phyloP scores from a whole-genome alignment of 2,797 vertebrate genomes.

The Serranus cabrilla region DNA sequence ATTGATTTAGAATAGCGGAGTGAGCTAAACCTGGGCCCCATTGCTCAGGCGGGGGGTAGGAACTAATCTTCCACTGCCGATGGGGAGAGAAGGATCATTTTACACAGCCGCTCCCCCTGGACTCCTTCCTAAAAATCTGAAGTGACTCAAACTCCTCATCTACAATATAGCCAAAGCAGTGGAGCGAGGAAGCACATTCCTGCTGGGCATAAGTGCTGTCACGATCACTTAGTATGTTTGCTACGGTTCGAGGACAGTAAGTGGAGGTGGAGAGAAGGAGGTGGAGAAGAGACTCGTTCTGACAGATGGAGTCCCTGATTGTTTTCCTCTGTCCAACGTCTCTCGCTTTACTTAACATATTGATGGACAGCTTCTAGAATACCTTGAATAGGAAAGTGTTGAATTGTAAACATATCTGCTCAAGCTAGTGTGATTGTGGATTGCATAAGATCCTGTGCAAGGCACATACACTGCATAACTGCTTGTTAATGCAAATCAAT shows the following conservation, averaged over 20 bases:
- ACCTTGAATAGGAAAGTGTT: conserved; percentile 2
- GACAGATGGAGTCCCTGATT: conserved; percentile 58
- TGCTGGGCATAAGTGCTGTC: conserved; percentile 60
- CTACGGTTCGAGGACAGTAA: conserved; percentile 52
- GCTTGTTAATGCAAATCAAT: no score
- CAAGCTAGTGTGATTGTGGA: not conserved
- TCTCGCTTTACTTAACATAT: conserved; percentile 21
- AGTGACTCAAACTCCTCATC: conserved; percentile 57
- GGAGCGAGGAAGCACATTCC: conserved; percentile 49
- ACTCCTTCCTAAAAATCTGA: conserved; percentile 57
- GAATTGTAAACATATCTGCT: not conserved
- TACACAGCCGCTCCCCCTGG: conserved; percentile 44
- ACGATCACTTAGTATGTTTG: conserved; percentile 58
- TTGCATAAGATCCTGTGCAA: not conserved
- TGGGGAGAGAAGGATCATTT: conserved; percentile 60
- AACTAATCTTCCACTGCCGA: conserved; percentile 61
- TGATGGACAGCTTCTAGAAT: not conserved
- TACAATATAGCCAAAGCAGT: conserved; percentile 57
- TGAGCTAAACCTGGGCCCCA: conserved; percentile 61
- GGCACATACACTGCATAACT: not conserved
- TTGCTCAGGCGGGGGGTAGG: conserved; percentile 56
- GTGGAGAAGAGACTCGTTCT: conserved; percentile 31
- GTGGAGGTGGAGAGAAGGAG: conserved; percentile 36
- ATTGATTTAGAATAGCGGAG: conserved; percentile 70
- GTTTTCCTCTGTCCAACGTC: conserved; percentile 29